These are phyloP conservation scores for Branchellion lobata DNA, from an alignment of 2,888 invertebrate species.

Conservation along the genomic window DNA sequence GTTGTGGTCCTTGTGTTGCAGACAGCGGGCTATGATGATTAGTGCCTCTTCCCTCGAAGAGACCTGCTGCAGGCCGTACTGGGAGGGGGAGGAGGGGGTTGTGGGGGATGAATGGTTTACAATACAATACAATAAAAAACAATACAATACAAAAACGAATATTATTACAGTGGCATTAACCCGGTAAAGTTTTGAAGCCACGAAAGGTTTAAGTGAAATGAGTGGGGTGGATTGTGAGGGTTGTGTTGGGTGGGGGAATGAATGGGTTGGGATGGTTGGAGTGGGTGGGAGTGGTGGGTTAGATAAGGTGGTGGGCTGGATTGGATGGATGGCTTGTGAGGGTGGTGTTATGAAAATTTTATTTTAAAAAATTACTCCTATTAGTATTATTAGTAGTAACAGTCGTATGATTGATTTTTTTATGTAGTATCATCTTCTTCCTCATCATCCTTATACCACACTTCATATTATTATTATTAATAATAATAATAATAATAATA, in stretches of 20 bases:
- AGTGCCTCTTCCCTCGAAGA: conserved; percentile 78
- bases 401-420: background rate
- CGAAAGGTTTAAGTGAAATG: too few species aligned
- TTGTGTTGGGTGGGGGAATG: too few species aligned
- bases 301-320: background rate
- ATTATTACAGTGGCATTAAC: too few species aligned
- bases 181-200: too few species aligned
- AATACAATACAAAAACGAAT: too few species aligned
- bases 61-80: conserved; percentile 82
- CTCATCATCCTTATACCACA: too few species aligned
- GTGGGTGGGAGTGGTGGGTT: background rate
- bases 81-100: conserved; percentile 44
- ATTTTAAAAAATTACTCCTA: background rate
- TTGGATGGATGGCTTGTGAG: conserved; percentile 13
- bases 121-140: too few species aligned
- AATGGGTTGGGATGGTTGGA: too few species aligned
- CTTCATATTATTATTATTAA: conserved; percentile 25
- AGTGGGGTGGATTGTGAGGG: too few species aligned
- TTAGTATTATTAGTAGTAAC: background rate
- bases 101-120: too few species aligned
- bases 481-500: too few species aligned
- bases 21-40: conserved; percentile 69
- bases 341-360: background rate
- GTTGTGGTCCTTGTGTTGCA: conserved; percentile 78
- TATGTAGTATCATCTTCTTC: too few species aligned